Evolutionary conservation across 2,113 vertebrate genomes (phyloP).

Genomic region (Orycteropus afer): DNA sequence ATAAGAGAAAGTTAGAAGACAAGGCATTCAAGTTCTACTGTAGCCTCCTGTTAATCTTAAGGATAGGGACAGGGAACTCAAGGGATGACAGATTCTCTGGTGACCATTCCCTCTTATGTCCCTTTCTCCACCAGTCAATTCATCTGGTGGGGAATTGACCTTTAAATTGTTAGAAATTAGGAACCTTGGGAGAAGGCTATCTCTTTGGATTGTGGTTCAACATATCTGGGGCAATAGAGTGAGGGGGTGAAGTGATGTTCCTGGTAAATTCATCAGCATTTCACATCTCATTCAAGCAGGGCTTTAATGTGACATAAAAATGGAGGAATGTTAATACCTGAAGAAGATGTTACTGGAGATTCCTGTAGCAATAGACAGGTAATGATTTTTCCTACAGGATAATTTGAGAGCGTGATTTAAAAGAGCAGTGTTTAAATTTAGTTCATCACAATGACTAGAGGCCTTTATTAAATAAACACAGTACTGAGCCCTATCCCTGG

Average conservation of each 20-base stretch:
- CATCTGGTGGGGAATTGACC: no score
- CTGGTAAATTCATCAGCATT: not conserved
- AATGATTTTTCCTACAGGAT: not conserved
- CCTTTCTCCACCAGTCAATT: not conserved
- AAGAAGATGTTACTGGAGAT: no score
- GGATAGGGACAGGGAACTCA: not conserved
- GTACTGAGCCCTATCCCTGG: no score
- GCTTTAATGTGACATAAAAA: not conserved
- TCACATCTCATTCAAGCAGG: not conserved
- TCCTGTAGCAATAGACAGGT: not conserved
- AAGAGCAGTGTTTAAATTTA: not conserved
- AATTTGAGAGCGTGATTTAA: not conserved
- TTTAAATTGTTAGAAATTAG: not conserved
- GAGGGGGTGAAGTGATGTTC: not conserved
- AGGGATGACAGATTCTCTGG: not conserved
- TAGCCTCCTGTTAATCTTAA: not conserved
- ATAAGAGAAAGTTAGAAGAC: not conserved
- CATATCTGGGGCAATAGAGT: not conserved
- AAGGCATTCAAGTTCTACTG: not conserved
- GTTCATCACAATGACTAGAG: not conserved
- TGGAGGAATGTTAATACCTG: not conserved
- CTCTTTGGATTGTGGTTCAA: not conserved
- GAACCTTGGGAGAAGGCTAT: not conserved
- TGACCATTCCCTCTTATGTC: accelerated
- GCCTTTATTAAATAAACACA: not conserved